Evolutionary conservation across 2,113 vertebrate species (phyloP).

Genomic region (Callocephalon fimbriatum): DNA sequence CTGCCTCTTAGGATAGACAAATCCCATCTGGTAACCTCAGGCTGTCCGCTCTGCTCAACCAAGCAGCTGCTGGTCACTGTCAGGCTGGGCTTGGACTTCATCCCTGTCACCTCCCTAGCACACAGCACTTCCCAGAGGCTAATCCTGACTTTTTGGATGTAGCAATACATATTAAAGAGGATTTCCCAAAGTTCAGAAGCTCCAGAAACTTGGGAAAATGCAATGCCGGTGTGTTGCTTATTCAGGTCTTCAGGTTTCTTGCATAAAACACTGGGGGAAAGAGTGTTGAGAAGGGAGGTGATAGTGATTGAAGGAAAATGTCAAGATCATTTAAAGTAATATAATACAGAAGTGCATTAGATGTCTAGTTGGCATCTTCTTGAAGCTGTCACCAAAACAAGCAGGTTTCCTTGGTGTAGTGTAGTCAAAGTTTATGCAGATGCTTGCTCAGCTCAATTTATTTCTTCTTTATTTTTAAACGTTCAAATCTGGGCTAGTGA

Average conservation of each 20-base stretch:
- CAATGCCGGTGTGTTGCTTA: fast-evolving
- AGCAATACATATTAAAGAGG: neutral
- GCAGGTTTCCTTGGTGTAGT: fast-evolving
- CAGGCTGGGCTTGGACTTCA: neutral
- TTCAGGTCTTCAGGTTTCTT: neutral
- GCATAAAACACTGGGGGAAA: neutral
- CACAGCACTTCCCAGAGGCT: neutral
- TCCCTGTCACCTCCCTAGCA: fast-evolving
- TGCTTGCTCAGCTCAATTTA: neutral
- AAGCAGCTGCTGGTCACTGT: neutral
- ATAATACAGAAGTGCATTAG: fast-evolving
- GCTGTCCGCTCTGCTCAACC: fast-evolving
- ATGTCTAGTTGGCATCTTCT: neutral
- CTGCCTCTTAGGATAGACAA: neutral
- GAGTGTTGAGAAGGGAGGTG: neutral
- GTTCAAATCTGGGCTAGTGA: neutral
- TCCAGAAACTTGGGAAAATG: neutral
- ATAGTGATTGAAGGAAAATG: neutral
- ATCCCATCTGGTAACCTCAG: neutral
- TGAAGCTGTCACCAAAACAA: neutral
- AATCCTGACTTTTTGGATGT: fast-evolving
- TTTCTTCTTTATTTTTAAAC: neutral
- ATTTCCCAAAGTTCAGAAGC: neutral
- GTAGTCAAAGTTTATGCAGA: neutral
- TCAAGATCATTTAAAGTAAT: neutral